Conservation (phyloP, 2,888 invertebrate species). For the Cecidostiba fungosa region DNA sequence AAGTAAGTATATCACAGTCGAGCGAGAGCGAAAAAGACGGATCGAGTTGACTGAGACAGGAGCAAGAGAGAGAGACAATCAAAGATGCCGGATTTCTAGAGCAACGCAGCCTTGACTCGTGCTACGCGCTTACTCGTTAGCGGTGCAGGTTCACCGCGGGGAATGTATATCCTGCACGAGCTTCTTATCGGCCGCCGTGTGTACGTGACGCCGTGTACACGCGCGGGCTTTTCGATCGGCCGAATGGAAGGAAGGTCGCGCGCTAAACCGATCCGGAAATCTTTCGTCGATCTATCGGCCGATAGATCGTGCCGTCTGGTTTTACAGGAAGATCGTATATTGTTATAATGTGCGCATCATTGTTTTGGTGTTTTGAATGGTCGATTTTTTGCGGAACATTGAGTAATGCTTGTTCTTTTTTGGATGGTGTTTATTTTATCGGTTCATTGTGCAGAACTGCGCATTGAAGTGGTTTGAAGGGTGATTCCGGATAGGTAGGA, state of each 20-base stretch:
- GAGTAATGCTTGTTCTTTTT: neutral
- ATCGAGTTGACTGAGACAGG: constrained; percentile 16
- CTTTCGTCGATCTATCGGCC: neutral
- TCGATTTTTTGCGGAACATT: neutral
- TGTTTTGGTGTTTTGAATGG: neutral
- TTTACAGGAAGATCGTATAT: neutral
- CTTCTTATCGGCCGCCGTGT: constrained; percentile 48
- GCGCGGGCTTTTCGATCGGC: constrained; percentile 21
- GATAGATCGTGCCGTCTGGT: neutral
- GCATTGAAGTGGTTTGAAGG: neutral
- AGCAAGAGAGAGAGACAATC: constrained; percentile 36
- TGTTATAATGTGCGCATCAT: constrained; percentile 1
- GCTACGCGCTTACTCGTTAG: constrained; percentile 53
- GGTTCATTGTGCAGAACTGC: neutral
- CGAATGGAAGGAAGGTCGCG: constrained; percentile 35
- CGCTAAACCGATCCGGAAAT: constrained; percentile 32
- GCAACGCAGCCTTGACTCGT: constrained; percentile 62
- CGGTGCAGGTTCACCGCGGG: constrained; percentile 54
- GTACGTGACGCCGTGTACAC: neutral
- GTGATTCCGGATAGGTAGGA: neutral
- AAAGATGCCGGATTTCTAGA: constrained; percentile 63
- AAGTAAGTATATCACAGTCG: neutral
- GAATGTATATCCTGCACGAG: constrained; percentile 63
- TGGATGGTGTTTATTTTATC: neutral
- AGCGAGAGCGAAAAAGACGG: constrained; percentile 2